These are phyloP conservation scores for Gymnocheta viridis DNA, from an alignment of 2,888 invertebrate species.

Conservation along the genomic window DNA sequence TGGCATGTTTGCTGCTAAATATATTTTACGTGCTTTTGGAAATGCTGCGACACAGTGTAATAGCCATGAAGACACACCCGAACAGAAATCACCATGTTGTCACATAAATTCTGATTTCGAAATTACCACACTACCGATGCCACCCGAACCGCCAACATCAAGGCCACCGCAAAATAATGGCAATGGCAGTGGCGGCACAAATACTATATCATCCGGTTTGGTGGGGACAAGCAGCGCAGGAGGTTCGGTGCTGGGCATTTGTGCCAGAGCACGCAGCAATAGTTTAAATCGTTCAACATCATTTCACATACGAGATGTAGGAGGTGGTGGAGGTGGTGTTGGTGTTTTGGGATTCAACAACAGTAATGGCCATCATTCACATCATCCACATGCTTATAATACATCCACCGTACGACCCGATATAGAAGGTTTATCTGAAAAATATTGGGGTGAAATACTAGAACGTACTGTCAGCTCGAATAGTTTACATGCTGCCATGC, in stretches of 20 bases:
- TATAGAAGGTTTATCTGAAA: slow-evolving; percentile 87
- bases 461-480: slow-evolving; percentile 90
- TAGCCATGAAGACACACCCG: slow-evolving; percentile 79
- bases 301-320: slow-evolving; percentile 75
- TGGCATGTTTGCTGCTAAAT: neutral
- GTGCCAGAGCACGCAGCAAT: slow-evolving; percentile 77
- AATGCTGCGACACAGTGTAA: slow-evolving; percentile 77
- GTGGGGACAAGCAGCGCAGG: slow-evolving; percentile 59
- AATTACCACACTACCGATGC: slow-evolving; percentile 81
- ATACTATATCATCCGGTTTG: slow-evolving; percentile 68
- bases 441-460: slow-evolving; percentile 90
- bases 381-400: slow-evolving; percentile 55
- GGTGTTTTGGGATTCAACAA: slow-evolving; percentile 41
- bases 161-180: slow-evolving; percentile 77
- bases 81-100: slow-evolving; percentile 81
- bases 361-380: slow-evolving; percentile 65
- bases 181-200: slow-evolving; percentile 55
- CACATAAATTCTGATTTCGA: slow-evolving; percentile 81
- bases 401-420: slow-evolving; percentile 82
- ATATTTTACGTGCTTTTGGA: neutral
- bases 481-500: slow-evolving; percentile 88
- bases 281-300: slow-evolving; percentile 78
- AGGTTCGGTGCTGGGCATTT: slow-evolving; percentile 78
- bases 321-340: slow-evolving; percentile 63
- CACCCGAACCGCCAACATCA: slow-evolving; percentile 81